Evolutionary conservation across 2,888 invertebrate species (phyloP).

Genomic region (Synanthedon andrenaeformis): DNA sequence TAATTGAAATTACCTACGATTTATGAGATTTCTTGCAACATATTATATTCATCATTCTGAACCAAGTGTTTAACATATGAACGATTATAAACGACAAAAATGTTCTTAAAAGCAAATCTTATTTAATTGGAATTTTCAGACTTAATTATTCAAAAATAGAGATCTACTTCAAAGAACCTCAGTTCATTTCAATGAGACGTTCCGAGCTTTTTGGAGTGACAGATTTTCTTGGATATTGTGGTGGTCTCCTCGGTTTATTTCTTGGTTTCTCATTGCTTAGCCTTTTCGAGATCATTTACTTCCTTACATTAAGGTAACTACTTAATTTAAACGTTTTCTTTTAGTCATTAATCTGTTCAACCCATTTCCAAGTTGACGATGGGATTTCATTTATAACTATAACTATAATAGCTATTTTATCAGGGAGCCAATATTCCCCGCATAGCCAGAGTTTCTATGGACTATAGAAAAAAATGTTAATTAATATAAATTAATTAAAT

Average conservation of each 20-base stretch:
- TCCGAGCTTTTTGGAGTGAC: slow-evolving; percentile 64
- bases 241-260: slow-evolving; percentile 65
- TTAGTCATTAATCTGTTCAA: slow-evolving; percentile 1
- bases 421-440: too few species aligned
- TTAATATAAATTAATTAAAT: too few species aligned
- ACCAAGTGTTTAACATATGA: too few species aligned
- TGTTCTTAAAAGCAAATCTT: too few species aligned
- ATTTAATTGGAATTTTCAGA: not conserved
- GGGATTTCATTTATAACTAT: not conserved
- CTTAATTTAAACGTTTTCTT: not conserved
- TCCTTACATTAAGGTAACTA: slow-evolving; percentile 37
- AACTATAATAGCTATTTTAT: not conserved
- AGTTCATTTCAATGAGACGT: slow-evolving; percentile 61
- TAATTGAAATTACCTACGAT: too few species aligned
- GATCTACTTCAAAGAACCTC: slow-evolving; percentile 62
- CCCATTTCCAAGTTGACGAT: too few species aligned
- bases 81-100: too few species aligned
- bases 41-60: too few species aligned
- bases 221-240: slow-evolving; percentile 67
- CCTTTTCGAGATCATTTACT: slow-evolving; percentile 64
- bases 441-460: too few species aligned
- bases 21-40: too few species aligned
- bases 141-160: slow-evolving; percentile 19
- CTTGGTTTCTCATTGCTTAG: slow-evolving; percentile 68
- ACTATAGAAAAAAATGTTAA: too few species aligned